Conservation (phyloP, 2,797 vertebrate genomes). For the Coendou prehensilis region DNA sequence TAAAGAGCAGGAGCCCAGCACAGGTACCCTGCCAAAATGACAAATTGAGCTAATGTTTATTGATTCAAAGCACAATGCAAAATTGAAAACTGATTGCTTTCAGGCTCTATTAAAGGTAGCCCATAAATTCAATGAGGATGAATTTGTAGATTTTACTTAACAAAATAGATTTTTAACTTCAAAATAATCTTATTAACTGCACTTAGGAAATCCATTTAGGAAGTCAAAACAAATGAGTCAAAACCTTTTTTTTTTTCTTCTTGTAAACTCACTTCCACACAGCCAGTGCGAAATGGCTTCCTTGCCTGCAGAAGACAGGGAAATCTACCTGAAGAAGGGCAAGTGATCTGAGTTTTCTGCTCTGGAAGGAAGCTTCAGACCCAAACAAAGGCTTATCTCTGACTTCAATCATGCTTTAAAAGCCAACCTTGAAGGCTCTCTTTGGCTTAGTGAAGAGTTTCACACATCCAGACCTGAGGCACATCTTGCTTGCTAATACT, state of each 20-base stretch:
- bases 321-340: not conserved
- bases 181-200: constrained; percentile 60
- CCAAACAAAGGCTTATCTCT: not conserved
- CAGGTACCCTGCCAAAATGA: not conserved
- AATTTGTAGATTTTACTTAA: constrained; percentile 61
- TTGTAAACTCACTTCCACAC: not conserved
- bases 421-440: not conserved
- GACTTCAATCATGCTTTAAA: constrained; percentile 1
- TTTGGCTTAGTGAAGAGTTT: constrained; percentile 5
- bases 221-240: constrained; percentile 55
- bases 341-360: not conserved
- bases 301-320: not conserved
- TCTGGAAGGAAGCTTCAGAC: not conserved
- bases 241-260: constrained; percentile 46
- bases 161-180: constrained; percentile 67
- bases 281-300: not conserved
- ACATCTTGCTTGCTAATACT: not conserved
- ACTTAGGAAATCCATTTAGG: constrained; percentile 63
- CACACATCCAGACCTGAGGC: not conserved
- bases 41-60: not conserved
- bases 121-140: not conserved
- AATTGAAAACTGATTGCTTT: not conserved
- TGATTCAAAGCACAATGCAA: constrained; percentile 15
- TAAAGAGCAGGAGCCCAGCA: not conserved
- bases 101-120: constrained; percentile 1